Conservation (phyloP, 2,113 vertebrate species). For the Peucedramus taeniatus region DNA sequence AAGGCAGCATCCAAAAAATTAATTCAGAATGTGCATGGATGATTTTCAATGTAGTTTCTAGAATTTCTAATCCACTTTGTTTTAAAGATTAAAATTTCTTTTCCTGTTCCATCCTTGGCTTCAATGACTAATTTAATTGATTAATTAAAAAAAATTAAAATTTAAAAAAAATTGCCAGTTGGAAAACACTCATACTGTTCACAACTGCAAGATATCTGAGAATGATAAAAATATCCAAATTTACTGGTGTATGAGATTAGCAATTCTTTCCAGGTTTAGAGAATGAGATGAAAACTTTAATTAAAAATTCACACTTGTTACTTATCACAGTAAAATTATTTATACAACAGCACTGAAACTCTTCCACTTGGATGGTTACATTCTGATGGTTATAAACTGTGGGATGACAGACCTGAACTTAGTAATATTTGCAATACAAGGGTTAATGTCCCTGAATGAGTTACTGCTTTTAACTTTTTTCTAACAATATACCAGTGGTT, state of each 20-base stretch:
- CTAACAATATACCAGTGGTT: not conserved
- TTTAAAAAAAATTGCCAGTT: not conserved
- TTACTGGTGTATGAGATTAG: not conserved
- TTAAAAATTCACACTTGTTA: not conserved
- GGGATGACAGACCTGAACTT: not conserved
- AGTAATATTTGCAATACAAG: not conserved
- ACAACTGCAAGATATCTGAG: not conserved
- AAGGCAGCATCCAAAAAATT: not conserved
- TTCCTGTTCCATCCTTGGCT: not conserved
- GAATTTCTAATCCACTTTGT: not conserved
- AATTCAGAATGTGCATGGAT: accelerated
- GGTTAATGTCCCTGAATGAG: not conserved
- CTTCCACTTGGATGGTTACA: not conserved
- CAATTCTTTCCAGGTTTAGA: not conserved
- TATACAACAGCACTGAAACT: not conserved
- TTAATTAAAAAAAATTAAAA: not conserved
- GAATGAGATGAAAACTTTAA: not conserved
- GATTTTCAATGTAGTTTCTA: not conserved
- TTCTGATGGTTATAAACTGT: not conserved
- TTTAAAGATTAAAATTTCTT: not conserved
- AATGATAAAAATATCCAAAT: not conserved
- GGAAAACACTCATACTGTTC: not conserved
- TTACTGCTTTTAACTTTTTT: not conserved
- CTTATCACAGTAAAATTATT: not conserved
- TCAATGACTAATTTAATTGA: not conserved